Evolutionary conservation across 2,113 vertebrate species (phyloP).

Genomic region (Ceuthmochares aereus): DNA sequence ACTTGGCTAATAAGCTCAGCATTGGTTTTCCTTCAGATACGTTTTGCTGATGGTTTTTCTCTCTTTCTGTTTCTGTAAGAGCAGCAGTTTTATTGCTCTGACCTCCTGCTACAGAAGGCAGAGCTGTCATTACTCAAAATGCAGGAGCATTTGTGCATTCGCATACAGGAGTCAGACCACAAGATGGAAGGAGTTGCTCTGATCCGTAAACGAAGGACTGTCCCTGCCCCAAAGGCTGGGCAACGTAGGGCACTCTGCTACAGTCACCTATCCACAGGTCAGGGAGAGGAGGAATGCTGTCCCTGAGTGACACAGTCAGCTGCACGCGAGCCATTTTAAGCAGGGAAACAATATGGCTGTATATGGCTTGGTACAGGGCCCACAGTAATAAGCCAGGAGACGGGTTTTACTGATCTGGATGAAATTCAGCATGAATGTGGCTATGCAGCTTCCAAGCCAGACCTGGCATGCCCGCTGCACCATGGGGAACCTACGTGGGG

Average conservation of each 20-base stretch:
- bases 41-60: not conserved
- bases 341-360: not conserved
- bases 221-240: not conserved
- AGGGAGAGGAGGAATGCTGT: not conserved
- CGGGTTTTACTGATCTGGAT: conserved; percentile 12
- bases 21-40: not conserved
- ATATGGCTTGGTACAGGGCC: not conserved
- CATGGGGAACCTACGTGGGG: not conserved
- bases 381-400: not conserved
- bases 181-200: not conserved
- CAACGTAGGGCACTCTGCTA: not conserved
- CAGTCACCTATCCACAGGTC: fast-evolving
- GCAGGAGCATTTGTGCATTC: not conserved
- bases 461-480: not conserved
- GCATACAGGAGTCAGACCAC: not conserved
- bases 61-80: not conserved
- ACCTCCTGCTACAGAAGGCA: not conserved
- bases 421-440: not conserved
- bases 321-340: not conserved
- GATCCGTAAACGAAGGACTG: not conserved
- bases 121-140: not conserved
- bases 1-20: not conserved
- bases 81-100: not conserved
- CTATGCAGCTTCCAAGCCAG: not conserved
- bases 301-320: not conserved